Evolutionary conservation across 2,797 vertebrate genomes (phyloP).

Genomic region (Poecilia velifera): DNA sequence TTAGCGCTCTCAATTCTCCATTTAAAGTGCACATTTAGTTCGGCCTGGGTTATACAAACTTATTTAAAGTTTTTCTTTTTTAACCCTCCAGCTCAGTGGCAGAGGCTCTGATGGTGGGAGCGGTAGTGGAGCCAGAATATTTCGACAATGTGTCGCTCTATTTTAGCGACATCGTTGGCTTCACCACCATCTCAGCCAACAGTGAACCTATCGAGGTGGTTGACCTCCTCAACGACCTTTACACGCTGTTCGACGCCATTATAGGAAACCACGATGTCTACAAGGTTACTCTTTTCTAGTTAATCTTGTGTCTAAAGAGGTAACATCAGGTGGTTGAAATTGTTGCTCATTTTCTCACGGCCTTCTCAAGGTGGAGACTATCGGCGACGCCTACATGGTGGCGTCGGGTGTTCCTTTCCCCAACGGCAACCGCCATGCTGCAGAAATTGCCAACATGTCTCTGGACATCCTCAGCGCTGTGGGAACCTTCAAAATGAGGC

Average conservation of each 20-base stretch:
- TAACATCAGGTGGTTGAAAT: neutral
- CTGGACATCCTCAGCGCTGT: constrained; percentile 91
- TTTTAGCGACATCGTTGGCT: constrained; percentile 86
- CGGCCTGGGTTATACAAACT: neutral
- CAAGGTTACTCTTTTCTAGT: constrained; percentile 67
- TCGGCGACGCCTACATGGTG: constrained; percentile 93
- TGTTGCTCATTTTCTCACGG: neutral
- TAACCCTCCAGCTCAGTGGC: constrained; percentile 76
- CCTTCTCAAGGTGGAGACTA: constrained; percentile 83
- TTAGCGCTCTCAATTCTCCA: neutral
- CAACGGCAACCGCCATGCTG: constrained; percentile 86
- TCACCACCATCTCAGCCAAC: constrained; percentile 84
- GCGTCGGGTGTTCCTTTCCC: constrained; percentile 87
- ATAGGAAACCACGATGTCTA: constrained; percentile 85
- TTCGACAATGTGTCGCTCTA: constrained; percentile 82
- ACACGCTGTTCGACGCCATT: constrained; percentile 83
- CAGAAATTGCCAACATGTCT: constrained; percentile 91
- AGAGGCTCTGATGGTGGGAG: constrained; percentile 77
- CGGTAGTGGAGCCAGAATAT: constrained; percentile 77
- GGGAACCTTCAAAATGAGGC: constrained; percentile 91
- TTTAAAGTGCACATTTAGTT: neutral
- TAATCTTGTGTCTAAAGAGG: rapidly evolving
- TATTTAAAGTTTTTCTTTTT: neutral
- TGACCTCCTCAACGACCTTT: constrained; percentile 84
- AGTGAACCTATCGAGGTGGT: constrained; percentile 86